Evolutionary conservation across 2,797 vertebrate genomes (phyloP), one percentile per base, ranked within the genome.

Genomic region (Dendrocincla fuliginosa): DNA sequence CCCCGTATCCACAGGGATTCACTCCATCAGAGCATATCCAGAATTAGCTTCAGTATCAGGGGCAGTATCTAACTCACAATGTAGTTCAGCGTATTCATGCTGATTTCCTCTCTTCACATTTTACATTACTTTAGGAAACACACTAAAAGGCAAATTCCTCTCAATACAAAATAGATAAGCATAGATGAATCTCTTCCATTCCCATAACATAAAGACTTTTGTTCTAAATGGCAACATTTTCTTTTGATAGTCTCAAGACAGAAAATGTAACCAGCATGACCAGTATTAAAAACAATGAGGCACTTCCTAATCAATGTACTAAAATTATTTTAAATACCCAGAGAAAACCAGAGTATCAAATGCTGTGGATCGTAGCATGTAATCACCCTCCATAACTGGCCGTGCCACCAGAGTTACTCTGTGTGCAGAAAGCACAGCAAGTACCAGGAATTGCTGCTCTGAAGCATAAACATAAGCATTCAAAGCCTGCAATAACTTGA

Each of bases 21-120:
- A 1, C 30, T 11, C 8, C 4, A 3, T 5, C 42, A 2, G 11
- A 44, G 39, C 1, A 8, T 4, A 13, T 6, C 25, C 56, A n/a
- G 30, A 74, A 71, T 47, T 9, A 27, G 67, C 46, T 20, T 16
- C 82, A 0, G 11, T 9, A 15, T 22, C 59, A 2, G 52, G 18
- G 27, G 8, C 44, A 6, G 4, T 2, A 33, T 5, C 81, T 3
- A 78, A 50, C n/a, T 74, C 78, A 10, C 32, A 3, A 1, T 44
- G 25, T 11, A 56, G 42, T 30, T 67, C 59, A 20, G 16, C 6
- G 2, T 4, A 33, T 6, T 32, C 28, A 2, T 9, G 57, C 87
- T n/a, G 37, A 52, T 56, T 46, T 60, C 47, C 52, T 27, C 44
- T 56, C 41, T 15, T 50, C 35, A 1, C 12, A 5, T 78, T 46